These are phyloP conservation scores for Pampus argenteus DNA, from an alignment of 2,797 vertebrate genomes.

Conservation along the genomic window DNA sequence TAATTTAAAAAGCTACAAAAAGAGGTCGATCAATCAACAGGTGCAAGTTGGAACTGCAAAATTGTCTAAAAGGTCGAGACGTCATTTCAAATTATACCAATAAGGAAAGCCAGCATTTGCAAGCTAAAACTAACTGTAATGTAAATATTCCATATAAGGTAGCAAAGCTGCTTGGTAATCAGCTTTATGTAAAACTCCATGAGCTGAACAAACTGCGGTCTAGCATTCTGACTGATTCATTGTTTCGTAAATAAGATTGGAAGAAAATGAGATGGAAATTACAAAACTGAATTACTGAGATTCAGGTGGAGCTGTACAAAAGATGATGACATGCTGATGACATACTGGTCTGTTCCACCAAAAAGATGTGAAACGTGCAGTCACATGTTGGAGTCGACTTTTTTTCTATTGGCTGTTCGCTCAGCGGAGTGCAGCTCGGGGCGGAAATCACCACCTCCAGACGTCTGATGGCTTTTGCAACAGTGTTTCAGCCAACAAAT, in stretches of 20 bases:
- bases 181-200: slow-evolving; percentile 4
- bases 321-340: slow-evolving; percentile 31
- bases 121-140: neutral
- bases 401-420: slow-evolving; percentile 5
- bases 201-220: slow-evolving; percentile 3
- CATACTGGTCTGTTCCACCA: slow-evolving; percentile 14
- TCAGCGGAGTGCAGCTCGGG: slow-evolving; percentile 8
- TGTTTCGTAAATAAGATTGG: slow-evolving; percentile 23
- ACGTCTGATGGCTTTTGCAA: slow-evolving; percentile 15
- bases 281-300: slow-evolving; percentile 39
- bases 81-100: neutral
- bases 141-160: neutral
- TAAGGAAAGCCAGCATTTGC: neutral
- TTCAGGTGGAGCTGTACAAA: slow-evolving; percentile 25
- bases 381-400: slow-evolving; percentile 20
- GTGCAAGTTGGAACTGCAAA: neutral
- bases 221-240: slow-evolving; percentile 14
- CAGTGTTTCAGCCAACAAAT: slow-evolving; percentile 40
- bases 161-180: slow-evolving; percentile 9
- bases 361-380: slow-evolving; percentile 7
- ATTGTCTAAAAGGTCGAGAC: neutral
- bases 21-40: neutral
- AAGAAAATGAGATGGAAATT: slow-evolving; percentile 40
- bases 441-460: slow-evolving; percentile 25
- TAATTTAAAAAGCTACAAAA: neutral